These are phyloP conservation scores for Cryptus viduatorius DNA, from an alignment of 2,888 invertebrate genomes.

Conservation along the genomic window DNA sequence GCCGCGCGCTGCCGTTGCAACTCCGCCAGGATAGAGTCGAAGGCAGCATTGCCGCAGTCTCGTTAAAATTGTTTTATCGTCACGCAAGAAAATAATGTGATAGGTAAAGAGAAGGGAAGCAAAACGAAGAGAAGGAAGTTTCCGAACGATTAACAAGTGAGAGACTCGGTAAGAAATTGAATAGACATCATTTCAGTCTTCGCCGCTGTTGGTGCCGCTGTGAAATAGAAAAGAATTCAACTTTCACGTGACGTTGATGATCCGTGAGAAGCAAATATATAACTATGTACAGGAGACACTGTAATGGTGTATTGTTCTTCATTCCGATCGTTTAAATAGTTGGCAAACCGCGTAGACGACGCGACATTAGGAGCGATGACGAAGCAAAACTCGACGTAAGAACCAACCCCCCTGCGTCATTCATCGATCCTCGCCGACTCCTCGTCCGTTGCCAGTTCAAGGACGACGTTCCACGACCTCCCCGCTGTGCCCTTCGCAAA, in stretches of 20 bases:
- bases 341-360: conserved; percentile 5
- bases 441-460: neutral
- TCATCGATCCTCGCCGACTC: conserved; percentile 33
- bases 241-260: conserved; percentile 28
- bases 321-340: conserved; percentile 29
- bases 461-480: conserved; percentile 13
- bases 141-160: conserved; percentile 28
- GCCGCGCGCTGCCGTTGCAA: neutral
- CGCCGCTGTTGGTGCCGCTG: neutral
- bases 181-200: conserved; percentile 1
- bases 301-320: conserved; percentile 31
- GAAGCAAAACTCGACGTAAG: neutral
- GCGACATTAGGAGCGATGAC: conserved; percentile 35
- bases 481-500: neutral
- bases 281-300: neutral
- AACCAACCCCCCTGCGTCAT: conserved; percentile 9
- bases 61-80: conserved; percentile 69
- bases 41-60: conserved; percentile 39
- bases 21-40: neutral
- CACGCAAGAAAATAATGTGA: conserved; percentile 57
- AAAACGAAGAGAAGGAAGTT: conserved; percentile 42
- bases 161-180: conserved; percentile 4
- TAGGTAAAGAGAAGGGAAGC: conserved; percentile 2
- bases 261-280: conserved; percentile 24
- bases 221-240: conserved; percentile 33